Percentiles rank a stretch among this genome's conserved stretches.
phyloP scores from a whole-genome alignment of 2,797 vertebrate species.

The Sebastes matsubarae region DNA sequence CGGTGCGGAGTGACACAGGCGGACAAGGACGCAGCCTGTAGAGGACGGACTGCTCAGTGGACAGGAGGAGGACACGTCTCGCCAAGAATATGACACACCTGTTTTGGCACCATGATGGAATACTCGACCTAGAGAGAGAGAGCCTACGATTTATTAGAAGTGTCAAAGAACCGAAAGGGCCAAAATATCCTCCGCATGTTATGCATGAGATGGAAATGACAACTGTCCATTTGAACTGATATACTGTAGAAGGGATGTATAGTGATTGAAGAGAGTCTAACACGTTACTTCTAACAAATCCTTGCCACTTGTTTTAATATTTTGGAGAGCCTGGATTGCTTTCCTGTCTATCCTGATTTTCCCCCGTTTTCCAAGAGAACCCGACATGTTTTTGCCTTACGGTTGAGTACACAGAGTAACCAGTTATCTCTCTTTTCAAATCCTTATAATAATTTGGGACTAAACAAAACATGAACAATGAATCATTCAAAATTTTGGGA shows the following conservation, averaged over 20 bases:
- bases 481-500: not conserved
- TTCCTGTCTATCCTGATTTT: too few species aligned
- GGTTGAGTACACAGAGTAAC: too few species aligned
- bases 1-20: constrained; percentile 59
- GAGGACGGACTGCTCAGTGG: constrained; percentile 66
- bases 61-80: constrained; percentile 37
- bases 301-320: too few species aligned
- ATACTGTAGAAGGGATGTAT: too few species aligned
- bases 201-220: constrained; percentile 56
- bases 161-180: constrained; percentile 57
- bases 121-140: constrained; percentile 50
- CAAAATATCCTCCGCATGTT: constrained; percentile 53
- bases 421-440: not conserved
- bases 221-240: constrained; percentile 22
- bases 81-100: constrained; percentile 56
- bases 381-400: too few species aligned
- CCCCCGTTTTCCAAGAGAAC: too few species aligned
- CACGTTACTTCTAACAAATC: not conserved
- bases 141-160: constrained; percentile 72
- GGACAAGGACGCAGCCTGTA: constrained; percentile 78
- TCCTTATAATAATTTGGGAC: not conserved
- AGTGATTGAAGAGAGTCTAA: not conserved
- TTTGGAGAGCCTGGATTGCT: too few species aligned
- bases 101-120: constrained; percentile 74
- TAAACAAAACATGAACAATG: not conserved